Base-by-base conservation (phyloP, 2,113 vertebrate species). In the Carassius gibelio region DNA sequence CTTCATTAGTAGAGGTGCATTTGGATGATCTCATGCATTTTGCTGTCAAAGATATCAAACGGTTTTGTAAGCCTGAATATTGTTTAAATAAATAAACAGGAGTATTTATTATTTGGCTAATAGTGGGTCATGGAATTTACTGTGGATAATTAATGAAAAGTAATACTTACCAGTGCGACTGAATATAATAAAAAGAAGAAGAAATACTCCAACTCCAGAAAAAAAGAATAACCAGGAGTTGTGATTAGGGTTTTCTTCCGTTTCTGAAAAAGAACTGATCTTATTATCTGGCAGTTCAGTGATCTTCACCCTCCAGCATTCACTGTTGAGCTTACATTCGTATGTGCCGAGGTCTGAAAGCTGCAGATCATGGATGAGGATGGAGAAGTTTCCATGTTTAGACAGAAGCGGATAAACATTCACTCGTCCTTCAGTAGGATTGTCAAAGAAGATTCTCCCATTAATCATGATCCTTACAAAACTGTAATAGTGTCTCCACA, bases 301-400 rank as follows among this genome's bases (percentile, higher is more conserved):
- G 81, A 84, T 17, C 15, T 90, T 59, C 36, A 94, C 87, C 79
- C 13, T 34, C 72, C 82, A 23, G 79, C 92, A 94, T 23, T 52
- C 2, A 0, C 17, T 0, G 3, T 1, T 85, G 0, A 45, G 66
- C 8, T 8, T 4, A 84, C 94, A 95, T 64, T 14, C 48, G 34
- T 94, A 94, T 14, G 42, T 45, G 0, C 94, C 93, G 15, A 91
- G 1, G n/a, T 95, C 94, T 10, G 89, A 88, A 30, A 0, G 1
- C 34, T 89, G 36, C 1, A 94, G 82, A 9, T 59, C 78, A 71
- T 90, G 86, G 21, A 94, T 90, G n/a, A 66, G 19, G 83, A 95
- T 93, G 50, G 93, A 92, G 79, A 79, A 93, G 86, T 94, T 92
- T 5, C 93, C 91, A 23, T 38, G 3, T 17, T 21, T 66, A 21